Percentiles rank a stretch among this genome's conserved stretches.
These are phyloP conservation scores for Tetragonula carbonaria DNA, from an alignment of 2,888 invertebrate genomes.

Conservation along the genomic window DNA sequence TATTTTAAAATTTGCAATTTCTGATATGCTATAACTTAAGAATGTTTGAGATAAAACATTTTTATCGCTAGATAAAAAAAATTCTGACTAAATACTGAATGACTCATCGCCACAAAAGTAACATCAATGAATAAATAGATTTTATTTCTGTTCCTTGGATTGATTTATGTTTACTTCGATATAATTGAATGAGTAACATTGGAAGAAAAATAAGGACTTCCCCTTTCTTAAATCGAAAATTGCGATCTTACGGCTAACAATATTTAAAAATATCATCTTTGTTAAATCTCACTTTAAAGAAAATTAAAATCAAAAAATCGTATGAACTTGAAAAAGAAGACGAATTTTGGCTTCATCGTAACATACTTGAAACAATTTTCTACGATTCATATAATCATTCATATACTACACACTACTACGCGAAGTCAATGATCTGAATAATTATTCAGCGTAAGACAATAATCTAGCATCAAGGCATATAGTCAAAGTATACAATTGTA, in stretches of 20 bases:
- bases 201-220: background rate
- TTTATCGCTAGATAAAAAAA: background rate
- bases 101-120: background rate
- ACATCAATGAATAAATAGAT: background rate
- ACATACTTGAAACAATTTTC: too few relatives aligned
- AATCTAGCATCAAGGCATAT: slow-evolving; percentile 5
- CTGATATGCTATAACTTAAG: background rate
- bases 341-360: too few relatives aligned
- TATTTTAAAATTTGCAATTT: background rate
- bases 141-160: background rate
- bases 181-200: background rate
- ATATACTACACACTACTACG: background rate
- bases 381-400: too few relatives aligned
- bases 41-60: background rate
- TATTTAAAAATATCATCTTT: background rate
- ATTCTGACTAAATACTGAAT: background rate
- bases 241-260: too few relatives aligned
- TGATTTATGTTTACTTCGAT: background rate
- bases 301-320: background rate
- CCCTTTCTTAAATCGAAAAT: too few relatives aligned
- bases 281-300: background rate
- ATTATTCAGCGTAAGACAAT: slow-evolving; percentile 11
- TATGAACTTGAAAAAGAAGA: background rate
- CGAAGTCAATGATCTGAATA: background rate
- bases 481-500: slow-evolving; percentile 17